Evolutionary conservation across 2,888 invertebrate genomes (phyloP).

Genomic region (Meteorus cinctellus): DNA sequence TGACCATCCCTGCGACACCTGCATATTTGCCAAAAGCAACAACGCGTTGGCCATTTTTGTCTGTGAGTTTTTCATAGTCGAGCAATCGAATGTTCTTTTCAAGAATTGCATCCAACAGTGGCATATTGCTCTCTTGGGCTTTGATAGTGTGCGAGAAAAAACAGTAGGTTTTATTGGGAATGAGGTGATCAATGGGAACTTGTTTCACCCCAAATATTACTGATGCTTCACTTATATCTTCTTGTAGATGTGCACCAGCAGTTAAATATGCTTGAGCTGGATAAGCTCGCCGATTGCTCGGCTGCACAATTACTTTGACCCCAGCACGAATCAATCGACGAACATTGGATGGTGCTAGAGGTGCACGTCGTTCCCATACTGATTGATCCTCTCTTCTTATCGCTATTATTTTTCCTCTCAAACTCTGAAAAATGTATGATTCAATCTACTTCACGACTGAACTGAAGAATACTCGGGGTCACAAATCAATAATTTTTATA

Average conservation of each 20-base stretch:
- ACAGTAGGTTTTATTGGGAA: slow-evolving; percentile 98
- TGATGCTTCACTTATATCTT: slow-evolving; percentile 96
- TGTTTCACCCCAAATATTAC: slow-evolving; percentile 99
- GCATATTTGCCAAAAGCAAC: slow-evolving; percentile 99
- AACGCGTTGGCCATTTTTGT: slow-evolving; percentile 89
- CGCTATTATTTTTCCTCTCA: slow-evolving; percentile 84
- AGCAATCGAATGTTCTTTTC: slow-evolving; percentile 97
- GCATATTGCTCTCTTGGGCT: slow-evolving; percentile 99
- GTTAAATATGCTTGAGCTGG: slow-evolving; percentile 96
- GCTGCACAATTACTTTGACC: slow-evolving; percentile 97
- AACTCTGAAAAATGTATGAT: slow-evolving; percentile 54
- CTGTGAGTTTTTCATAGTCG: slow-evolving; percentile 97
- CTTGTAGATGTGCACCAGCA: slow-evolving; percentile 94
- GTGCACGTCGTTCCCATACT: slow-evolving; percentile 96
- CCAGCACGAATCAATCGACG: slow-evolving; percentile 89
- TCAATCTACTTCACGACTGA: not conserved
- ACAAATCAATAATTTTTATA: not conserved
- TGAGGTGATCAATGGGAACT: slow-evolving; percentile 91
- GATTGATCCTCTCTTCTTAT: slow-evolving; percentile 94
- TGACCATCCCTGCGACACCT: slow-evolving; percentile 98
- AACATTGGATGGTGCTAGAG: slow-evolving; percentile 94
- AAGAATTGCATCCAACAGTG: slow-evolving; percentile 93
- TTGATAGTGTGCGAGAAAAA: slow-evolving; percentile 99
- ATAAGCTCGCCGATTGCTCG: slow-evolving; percentile 97
- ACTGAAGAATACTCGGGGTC: not conserved